phyloP scores from a whole-genome alignment of 1,140 invertebrate species.

The Venustaconcha ellipsiformis region DNA sequence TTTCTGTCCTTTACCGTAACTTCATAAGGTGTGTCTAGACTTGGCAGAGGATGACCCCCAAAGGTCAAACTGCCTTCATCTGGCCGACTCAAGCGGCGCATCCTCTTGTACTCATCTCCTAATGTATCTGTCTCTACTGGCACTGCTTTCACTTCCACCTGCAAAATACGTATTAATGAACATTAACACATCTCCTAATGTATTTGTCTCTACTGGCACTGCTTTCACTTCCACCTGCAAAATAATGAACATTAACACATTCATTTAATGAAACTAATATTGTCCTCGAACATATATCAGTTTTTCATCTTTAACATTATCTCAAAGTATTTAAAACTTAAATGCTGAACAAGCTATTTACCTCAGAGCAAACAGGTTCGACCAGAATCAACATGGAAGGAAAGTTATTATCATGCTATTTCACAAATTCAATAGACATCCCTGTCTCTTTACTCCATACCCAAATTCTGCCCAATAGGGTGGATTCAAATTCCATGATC shows the following conservation, averaged over 20 bases:
- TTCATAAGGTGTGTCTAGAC: constrained; percentile 85
- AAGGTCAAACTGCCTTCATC: constrained; percentile 77
- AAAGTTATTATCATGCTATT: too few species aligned
- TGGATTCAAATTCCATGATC: too few species aligned
- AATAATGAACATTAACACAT: not conserved
- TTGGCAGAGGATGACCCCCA: constrained; percentile 78
- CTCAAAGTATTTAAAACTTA: too few species aligned
- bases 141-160: constrained; percentile 81
- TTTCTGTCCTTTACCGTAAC: constrained; percentile 91
- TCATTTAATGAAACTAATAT: too few species aligned
- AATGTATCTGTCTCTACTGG: constrained; percentile 75
- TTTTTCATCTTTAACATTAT: too few species aligned
- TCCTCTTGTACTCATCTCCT: constrained; percentile 66
- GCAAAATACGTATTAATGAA: constrained; percentile 23
- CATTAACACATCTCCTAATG: constrained; percentile 61
- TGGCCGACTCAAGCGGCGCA: constrained; percentile 73
- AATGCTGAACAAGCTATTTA: too few species aligned
- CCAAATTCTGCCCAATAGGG: too few species aligned
- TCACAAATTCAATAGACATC: too few species aligned
- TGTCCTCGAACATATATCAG: too few species aligned
- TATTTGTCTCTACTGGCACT: constrained; percentile 77
- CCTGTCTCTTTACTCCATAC: too few species aligned
- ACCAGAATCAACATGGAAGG: too few species aligned
- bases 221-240: constrained; percentile 80
- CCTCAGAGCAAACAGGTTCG: too few species aligned